Evolutionary conservation across 2,797 vertebrate genomes (phyloP).

Genomic region (Rousettus madagascariensis): DNA sequence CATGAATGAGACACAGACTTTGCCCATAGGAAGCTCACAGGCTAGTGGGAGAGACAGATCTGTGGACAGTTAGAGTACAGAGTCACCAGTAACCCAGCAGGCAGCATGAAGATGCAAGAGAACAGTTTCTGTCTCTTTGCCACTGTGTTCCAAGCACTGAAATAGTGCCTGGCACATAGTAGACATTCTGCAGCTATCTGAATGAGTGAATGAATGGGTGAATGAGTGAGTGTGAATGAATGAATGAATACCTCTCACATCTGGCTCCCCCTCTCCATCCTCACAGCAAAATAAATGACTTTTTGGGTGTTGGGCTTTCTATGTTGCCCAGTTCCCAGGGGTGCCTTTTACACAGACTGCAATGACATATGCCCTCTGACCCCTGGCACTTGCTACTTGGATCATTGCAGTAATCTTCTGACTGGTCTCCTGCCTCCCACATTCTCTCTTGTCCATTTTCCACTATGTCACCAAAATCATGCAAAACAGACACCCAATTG

Average conservation of each 20-base stretch:
- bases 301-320: not conserved
- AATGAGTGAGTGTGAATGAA: rapidly evolving
- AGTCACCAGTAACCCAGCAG: not conserved
- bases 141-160: not conserved
- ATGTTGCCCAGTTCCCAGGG: not conserved
- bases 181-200: not conserved
- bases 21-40: not conserved
- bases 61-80: not conserved
- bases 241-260: not conserved
- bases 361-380: not conserved
- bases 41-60: not conserved
- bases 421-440: not conserved
- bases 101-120: not conserved
- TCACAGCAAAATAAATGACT: not conserved
- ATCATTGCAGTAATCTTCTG: no score
- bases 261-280: not conserved
- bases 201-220: not conserved
- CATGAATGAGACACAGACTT: not conserved
- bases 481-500: not conserved
- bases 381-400: not conserved
- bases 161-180: not conserved
- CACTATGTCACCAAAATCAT: not conserved
- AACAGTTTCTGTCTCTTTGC: not conserved
- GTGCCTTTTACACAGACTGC: not conserved
- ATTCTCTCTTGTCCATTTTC: not conserved